These are phyloP conservation scores for Premnoplex brunnescens DNA, from an alignment of 2,797 vertebrate species.

Conservation along the genomic window DNA sequence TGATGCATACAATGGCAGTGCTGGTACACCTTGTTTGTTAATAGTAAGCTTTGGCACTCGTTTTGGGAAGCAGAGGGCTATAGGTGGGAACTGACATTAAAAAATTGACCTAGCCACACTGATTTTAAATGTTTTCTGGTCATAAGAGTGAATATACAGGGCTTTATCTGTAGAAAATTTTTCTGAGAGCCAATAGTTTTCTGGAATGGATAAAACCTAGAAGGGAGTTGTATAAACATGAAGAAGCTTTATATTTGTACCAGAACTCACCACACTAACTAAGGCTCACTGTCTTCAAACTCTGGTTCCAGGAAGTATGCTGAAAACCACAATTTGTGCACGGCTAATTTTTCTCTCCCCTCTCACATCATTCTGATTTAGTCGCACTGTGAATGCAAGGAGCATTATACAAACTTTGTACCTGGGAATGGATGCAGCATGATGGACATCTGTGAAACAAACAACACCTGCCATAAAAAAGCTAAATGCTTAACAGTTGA, in stretches of 20 bases:
- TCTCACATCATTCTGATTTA: slow-evolving; percentile 49
- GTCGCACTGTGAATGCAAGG: slow-evolving; percentile 91
- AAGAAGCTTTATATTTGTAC: background rate
- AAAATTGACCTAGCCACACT: background rate
- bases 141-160: background rate
- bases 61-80: background rate
- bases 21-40: rapidly evolving
- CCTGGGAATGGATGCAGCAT: slow-evolving; percentile 80
- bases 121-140: background rate
- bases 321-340: background rate
- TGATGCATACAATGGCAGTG: background rate
- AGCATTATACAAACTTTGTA: slow-evolving; percentile 79
- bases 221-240: background rate
- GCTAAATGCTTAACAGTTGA: slow-evolving; percentile 82
- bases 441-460: slow-evolving; percentile 78
- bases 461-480: slow-evolving; percentile 83
- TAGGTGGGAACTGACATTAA: background rate
- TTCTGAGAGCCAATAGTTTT: background rate
- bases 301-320: background rate
- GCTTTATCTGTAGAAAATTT: background rate
- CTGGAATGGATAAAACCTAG: background rate
- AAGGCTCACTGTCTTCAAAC: background rate
- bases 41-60: rapidly evolving
- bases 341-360: background rate
- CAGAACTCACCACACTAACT: background rate